Base-by-base conservation (phyloP, 2,113 vertebrate genomes). In the Cettia cetti region DNA sequence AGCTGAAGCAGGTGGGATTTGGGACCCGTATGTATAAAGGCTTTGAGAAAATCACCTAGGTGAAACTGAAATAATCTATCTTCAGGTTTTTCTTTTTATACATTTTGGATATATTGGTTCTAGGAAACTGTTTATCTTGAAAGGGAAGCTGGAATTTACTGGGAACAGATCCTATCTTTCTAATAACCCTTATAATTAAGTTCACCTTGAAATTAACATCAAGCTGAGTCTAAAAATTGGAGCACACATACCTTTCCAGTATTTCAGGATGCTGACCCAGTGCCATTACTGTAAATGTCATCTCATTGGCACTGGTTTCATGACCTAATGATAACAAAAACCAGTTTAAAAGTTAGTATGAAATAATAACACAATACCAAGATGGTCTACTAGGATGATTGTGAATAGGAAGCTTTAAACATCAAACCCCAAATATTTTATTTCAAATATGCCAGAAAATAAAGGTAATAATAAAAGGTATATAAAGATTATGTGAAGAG, bases 221-320 rank as follows among this genome's bases (percentile, higher is more conserved):
- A n/a, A 79, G 22, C 20, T 26, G 23, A 8, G 2, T 69, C 74
- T 57, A 19, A 15, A 45, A 80, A 52, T 0, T 31, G 47, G 16
- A 72, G 22, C 0, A 2, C 31, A 91, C 72, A 3, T 97, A 99
- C 99, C 97, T 99, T 31, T 98, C 94, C 92, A 99, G 61, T 78
- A 99, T 98, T n/a, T 99, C 98, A 8, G 99, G 99, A 82, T 99
- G 96, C 71, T 98, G 98, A 14, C 82, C 98, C 40, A 99, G 96
- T 87, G 99, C 99, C 99, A 99, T 98, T 92, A 99, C 95, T 13
- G 98, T 98, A 96, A 99, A 99, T 0, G 98, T 97, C 69, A 99
- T 64, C 85, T 98, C 98, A 96, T 98, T 99, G 49, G 99, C 98
- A 49, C 98, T 99, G 9, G 99, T 99, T 97, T 99, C 99, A 68